Evolutionary conservation across 2,113 vertebrate genomes (phyloP), one percentile per base, ranked within the genome.

Genomic region (Hydropotes inermis): DNA sequence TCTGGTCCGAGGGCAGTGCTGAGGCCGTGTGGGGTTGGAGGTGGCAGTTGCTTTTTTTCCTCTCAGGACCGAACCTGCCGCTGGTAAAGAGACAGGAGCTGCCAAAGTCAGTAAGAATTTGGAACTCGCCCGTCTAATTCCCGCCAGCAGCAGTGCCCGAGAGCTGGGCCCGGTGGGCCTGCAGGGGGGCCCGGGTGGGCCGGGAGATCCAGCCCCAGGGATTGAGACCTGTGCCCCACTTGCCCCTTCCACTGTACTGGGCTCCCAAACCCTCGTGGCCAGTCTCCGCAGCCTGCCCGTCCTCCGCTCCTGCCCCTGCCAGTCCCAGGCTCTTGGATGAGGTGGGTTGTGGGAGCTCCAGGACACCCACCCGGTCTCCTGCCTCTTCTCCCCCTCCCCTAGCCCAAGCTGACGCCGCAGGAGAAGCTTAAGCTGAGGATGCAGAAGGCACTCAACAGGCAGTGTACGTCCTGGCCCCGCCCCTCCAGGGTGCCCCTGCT

Each of bases 51-150:
- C 17, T 79, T 28, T 86, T 86, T 89, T 50, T 82, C 55, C 1
- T 82, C 84, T 60, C 96, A 99, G 99, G 99, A 99, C 99, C 98
- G 99, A 99, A 95, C 99, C 99, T 99, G 98, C 99, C 98, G 99
- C 99, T 99, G 99, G 99, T 99, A 99, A 99, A 99, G 99, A 99
- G 99, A 99, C 99, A 98, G 99, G 99, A 99, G 99, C 99, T 99
- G 99, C 99, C 99, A 99, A 99, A 99, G 99, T 99, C 99, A 99
- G 99, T 99, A 99, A 99, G 99, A 99, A 99, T 99, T 99, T 99
- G 99, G 98, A 99, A 99, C 99, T 99, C 99, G 96, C 99, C 99
- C 99, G 98, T 99, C 99, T 99, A 99, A 99, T 98, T 99, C 99
- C 99, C 99, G 99, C 99, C 99, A 99, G 97, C 98, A 98, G 98